Percentiles rank a stretch among this genome's conserved stretches.
These are phyloP conservation scores for Graptemys geographica DNA, from an alignment of 2,797 vertebrate species.

Conservation along the genomic window DNA sequence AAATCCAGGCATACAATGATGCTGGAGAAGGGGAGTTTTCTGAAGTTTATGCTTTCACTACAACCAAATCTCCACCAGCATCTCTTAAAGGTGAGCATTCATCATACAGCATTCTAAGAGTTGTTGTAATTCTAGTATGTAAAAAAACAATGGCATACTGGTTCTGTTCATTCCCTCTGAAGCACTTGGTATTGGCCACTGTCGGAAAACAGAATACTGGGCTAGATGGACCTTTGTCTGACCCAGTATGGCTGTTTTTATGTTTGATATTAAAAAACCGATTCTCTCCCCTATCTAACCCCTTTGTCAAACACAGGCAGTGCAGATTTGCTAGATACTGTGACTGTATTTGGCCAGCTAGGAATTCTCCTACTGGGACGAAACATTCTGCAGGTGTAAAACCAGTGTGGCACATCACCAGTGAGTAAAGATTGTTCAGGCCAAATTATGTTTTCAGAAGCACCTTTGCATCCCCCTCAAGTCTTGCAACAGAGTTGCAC, in stretches of 20 bases:
- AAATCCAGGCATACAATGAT: conserved; percentile 85
- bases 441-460: neutral
- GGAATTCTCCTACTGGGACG: neutral
- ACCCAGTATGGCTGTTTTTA: no score
- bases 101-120: fast-evolving
- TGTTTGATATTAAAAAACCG: fast-evolving
- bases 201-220: no score
- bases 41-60: conserved; percentile 83
- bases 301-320: neutral
- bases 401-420: neutral
- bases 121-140: fast-evolving
- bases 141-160: neutral
- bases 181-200: no score
- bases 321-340: neutral
- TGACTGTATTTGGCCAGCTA: neutral
- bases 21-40: conserved; percentile 84
- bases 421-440: neutral
- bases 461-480: neutral
- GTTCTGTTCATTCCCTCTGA: no score
- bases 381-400: neutral
- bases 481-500: neutral
- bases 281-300: neutral
- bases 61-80: conserved; percentile 83
- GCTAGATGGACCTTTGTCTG: no score
- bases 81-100: conserved; percentile 83